These are phyloP conservation scores for Dolomedes plantarius DNA, from an alignment of 2,888 invertebrate species.

Conservation along the genomic window DNA sequence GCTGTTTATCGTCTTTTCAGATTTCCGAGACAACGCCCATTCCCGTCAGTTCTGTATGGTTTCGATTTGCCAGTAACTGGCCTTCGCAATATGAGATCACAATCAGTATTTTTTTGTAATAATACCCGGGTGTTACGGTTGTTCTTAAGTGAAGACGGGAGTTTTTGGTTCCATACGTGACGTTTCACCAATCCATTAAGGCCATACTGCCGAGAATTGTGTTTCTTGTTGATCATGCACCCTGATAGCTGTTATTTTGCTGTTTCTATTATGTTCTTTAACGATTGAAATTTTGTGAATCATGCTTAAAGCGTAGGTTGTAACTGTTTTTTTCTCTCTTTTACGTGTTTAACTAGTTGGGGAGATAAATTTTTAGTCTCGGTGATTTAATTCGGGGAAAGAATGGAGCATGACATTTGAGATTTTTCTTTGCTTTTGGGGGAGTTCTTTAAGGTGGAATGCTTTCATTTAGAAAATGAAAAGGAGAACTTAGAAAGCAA, in stretches of 20 bases:
- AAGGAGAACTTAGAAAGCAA: too few species aligned
- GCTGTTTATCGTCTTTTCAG: constrained; percentile 4
- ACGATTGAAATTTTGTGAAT: not conserved
- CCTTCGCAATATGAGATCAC: constrained; percentile 1
- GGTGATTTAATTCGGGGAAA: too few species aligned
- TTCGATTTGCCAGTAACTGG: not conserved
- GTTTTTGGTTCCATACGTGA: not conserved
- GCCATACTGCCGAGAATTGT: not conserved
- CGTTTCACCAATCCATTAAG: not conserved
- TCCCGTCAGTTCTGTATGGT: not conserved
- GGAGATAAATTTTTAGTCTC: too few species aligned
- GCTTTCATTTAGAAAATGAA: too few species aligned
- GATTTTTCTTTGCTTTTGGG: too few species aligned
- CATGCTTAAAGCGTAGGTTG: not conserved
- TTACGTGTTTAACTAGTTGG: too few species aligned
- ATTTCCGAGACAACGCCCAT: constrained; percentile 24
- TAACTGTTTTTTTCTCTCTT: too few species aligned
- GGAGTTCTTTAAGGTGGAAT: too few species aligned
- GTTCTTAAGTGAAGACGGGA: not conserved
- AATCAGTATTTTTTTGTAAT: not conserved
- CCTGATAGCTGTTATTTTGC: not conserved
- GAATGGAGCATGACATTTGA: too few species aligned
- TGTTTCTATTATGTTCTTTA: not conserved
- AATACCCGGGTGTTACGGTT: not conserved
- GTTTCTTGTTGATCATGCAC: not conserved